Evolutionary conservation across 2,888 invertebrate species (phyloP), one percentile per base, ranked within the genome.

Genomic region (Diarsia mendica): DNA sequence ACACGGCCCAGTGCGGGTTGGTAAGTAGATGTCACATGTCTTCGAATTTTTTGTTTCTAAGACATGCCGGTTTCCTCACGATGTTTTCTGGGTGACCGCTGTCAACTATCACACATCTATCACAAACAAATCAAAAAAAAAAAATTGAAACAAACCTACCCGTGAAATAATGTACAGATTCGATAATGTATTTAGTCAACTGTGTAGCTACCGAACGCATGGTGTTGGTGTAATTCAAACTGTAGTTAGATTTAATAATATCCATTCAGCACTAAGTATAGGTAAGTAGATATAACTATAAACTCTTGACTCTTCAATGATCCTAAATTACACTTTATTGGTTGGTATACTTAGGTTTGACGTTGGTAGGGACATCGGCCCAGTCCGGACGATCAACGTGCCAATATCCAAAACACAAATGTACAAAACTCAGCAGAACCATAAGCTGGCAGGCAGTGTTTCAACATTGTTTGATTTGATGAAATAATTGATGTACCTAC

Each of bases 401-500:
- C n/a, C 46, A 64, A 58, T 55, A 46, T 60, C 20, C 13, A 39
- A 44, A 68, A 69, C 28, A 49, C 20, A 9, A 79, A 20, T 23
- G 39, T 6, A 55, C 53, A 66, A 55, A 67, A 28, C 11, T 75
- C 58, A 44, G 33, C 51, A 60, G 4, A 70, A 58, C 15, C 33
- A 58, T 33, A 10, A 67, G 28, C 70, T 72, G 80, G 44, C 72
- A 75, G 80, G 44, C 72, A 74, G 60, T 61, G 63, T 65, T 77
- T 73, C 74, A 61, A 55, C 33, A 77, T 67, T 87, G 78, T 86
- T 87, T 87, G 87, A 79, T 88, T 88, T 89, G 84, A 84, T 85
- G 85, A 80, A 87, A 89, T 89, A 91, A 91, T 90, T 89, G 89
- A 90, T 88, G 88, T 89, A 44, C 63, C 63, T 44, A 89, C 89